Base-by-base conservation (phyloP, 2,888 invertebrate species). In the Parascotia fuliginaria region DNA sequence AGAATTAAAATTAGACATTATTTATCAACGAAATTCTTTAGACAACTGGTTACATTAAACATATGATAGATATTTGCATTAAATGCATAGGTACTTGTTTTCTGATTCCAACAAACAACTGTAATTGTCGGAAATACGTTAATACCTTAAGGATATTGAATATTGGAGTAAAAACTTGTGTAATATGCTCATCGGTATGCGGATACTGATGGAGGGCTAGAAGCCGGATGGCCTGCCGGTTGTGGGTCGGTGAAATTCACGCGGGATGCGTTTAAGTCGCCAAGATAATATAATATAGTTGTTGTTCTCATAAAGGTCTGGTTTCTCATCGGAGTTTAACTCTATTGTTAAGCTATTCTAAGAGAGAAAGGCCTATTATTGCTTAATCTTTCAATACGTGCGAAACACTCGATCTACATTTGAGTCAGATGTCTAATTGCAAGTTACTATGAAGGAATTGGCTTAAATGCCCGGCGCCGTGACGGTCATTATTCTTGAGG, bases 211-310 rank as follows among this genome's bases (percentile, higher is more conserved):
- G 59, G 45, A 69, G 75, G 77, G 77, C 66, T 71, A 73, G 42
- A 56, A 71, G 75, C 74, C 79, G 77, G 79, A 79, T 75, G 62
- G 68, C 58, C 55, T 55, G 57, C 43, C 62, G 53, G 70, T 78
- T 75, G 79, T 85, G 75, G 80, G 84, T 83, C 83, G 75, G 85
- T 78, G 83, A 83, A 82, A 84, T 79, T 79, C 42, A 58, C 72
- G 70, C 74, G 76, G 74, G 74, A 76, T 69, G 66, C 75, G 69
- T 78, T 79, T 76, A 65, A 70, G 70, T 70, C 61, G 65, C 60
- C 66, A 65, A 73, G 70, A 40, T n/a, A n/a, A n/a, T 45, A 64
- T 63, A 60, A 67, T 71, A 70, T 74, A 65, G 69, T 65, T 54
- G 59, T 68, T 52, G 50, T 65, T 73, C 63, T 65, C 78, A 60